Evolutionary conservation across 2,797 vertebrate genomes (phyloP), one percentile per base, ranked within the genome.

Genomic region (Microchirus variegatus): DNA sequence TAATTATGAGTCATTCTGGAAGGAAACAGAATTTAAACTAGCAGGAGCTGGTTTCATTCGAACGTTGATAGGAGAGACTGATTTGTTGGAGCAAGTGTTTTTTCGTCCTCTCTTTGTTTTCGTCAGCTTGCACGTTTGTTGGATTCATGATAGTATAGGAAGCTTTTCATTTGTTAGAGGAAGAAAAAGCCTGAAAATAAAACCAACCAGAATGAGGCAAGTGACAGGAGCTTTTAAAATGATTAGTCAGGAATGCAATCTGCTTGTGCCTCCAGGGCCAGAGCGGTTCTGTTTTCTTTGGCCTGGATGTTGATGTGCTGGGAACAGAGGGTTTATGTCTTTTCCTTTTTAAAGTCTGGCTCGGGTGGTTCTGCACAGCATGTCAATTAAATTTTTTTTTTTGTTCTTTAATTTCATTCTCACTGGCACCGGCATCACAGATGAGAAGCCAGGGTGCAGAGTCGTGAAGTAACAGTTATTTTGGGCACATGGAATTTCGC

Each of bases 201-300:
- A 43, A 36, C 36, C 12, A 64, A 9, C 31, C 19, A 5, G 6
- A 49, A 36, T 18, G 19, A 19, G 12, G 22, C 15, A 9, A 17
- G 19, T 13, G 35, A 53, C 17, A 16, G 31, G 17, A 55, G 45
- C 53, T 49, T 35, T 56, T 48, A 18, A 49, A 56, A 62, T 45
- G 14, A 62, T 62, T 45, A 38, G 31, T 61, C 14, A 31, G 35
- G 36, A 63, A 63, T 53, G 42, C 14, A 46, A 47, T 53, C 14
- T 46, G 35, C 36, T 46, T n/a, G 31, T 46, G 16, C 31, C 35
- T 62, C 22, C 10, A 38, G 31, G 49, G 17, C 31, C 14, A 22
- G 10, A 45, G 50, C 9, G 7, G 5, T 63, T 16, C 45, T 2
- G 11, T 37, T 46, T 46, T 22, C 19, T 45, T 53, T 15, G 41